Evolutionary conservation across 2,888 invertebrate species (phyloP), one percentile per base, ranked within the genome.

Genomic region (Latrodectus hesperus): DNA sequence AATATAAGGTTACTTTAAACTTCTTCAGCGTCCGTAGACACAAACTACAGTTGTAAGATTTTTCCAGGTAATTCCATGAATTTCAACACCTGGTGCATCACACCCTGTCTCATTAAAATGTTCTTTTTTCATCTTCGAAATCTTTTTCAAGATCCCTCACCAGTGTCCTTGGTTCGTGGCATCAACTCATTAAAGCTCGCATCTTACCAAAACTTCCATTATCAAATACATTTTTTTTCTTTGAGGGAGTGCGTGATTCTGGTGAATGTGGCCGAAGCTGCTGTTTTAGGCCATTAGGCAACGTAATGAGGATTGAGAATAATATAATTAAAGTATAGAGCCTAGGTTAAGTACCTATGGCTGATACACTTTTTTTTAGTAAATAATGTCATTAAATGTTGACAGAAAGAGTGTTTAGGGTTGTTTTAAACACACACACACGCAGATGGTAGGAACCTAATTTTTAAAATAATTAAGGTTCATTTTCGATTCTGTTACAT

Each of bases 161-260:
- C 16, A 68, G 67, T 52, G 70, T 49, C 55, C 73, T 60, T 67
- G 49, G 68, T 78, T 84, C 78, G 77, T 84, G 68, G 78, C 68
- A 60, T 78, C 67, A 78, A 55, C 84, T 84, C 73, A 84, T 84
- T 84, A 84, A 78, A 55, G 49, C 51, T 73, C 68, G 51, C 67
- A 84, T 73, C 73, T 65, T 73, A 68, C n/a, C 53, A 65, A 52
- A 83, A 76, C 83, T 83, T 83, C 76, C 76, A 83, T 83, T 83
- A 76, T 83, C 70, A 73, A 76, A 71, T 83, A 51, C 52, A 55
- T 26, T 52, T 16, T 76, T 26, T n/a, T 38, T 10, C 22, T 65
- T 49, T 16, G 9, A n/a, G 1, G 0, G 16, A n/a, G 67, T 67
- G 67, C 67, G 67, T 67, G 67, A 9, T 67, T 70, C 55, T 38